phyloP scores from a whole-genome alignment of 2,888 invertebrate species.

The Cylindroiulus punctatus region DNA sequence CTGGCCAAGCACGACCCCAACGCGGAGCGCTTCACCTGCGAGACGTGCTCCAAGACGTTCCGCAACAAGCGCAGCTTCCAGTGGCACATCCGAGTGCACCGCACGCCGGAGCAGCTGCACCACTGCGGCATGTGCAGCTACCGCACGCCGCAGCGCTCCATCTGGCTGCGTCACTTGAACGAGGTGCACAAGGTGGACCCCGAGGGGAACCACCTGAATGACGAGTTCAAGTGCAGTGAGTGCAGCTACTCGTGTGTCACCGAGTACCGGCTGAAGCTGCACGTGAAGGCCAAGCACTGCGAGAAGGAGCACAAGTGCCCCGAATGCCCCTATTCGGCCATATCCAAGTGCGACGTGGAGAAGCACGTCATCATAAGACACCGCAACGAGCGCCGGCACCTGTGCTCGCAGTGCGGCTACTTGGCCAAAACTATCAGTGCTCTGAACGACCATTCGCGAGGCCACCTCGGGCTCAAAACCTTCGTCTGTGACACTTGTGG shows the following conservation, averaged over 20 bases:
- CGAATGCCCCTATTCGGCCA: constrained; percentile 60
- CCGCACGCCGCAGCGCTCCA: constrained; percentile 5
- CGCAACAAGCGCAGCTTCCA: constrained; percentile 26
- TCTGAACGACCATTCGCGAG: constrained; percentile 61
- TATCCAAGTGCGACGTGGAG: constrained; percentile 62
- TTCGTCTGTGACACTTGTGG: constrained; percentile 61
- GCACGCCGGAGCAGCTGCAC: constrained; percentile 2
- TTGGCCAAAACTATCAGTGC: constrained; percentile 54
- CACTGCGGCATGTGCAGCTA: constrained; percentile 25
- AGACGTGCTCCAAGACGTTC: constrained; percentile 33
- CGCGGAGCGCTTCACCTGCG: constrained; percentile 44
- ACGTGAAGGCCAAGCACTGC: constrained; percentile 60
- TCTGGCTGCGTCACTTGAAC: constrained; percentile 26
- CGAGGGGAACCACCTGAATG: neutral
- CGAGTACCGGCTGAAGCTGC: constrained; percentile 61
- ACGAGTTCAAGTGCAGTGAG: constrained; percentile 38
- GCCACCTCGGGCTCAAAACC: constrained; percentile 61
- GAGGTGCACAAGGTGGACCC: neutral
- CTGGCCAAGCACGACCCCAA: constrained; percentile 49
- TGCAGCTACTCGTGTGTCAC: constrained; percentile 59
- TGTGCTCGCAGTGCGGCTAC: constrained; percentile 39
- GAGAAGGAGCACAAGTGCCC: constrained; percentile 59
- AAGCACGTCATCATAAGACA: constrained; percentile 62
- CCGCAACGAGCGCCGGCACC: constrained; percentile 59
- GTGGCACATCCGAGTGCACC: constrained; percentile 43